A percentile compares a stretch with the other conserved stretches of the same genome.
Evolutionary conservation across 2,113 vertebrate species (phyloP).

Genomic region (Glaucomys volans): DNA sequence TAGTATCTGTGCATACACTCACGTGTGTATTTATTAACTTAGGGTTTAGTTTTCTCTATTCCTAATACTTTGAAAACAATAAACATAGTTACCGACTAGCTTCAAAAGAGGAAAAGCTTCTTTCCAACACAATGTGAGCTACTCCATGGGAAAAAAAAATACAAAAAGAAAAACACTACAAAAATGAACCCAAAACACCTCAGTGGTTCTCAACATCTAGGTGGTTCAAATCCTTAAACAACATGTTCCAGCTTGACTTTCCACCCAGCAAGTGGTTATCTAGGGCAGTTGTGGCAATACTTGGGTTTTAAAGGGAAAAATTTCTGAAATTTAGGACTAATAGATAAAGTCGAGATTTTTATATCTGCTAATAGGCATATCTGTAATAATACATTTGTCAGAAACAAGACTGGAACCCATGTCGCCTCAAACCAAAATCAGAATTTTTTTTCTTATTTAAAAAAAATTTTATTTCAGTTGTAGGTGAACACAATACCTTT

Average conservation of each 20-base stretch:
- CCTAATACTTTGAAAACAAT: not conserved
- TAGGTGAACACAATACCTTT: too few relatives aligned
- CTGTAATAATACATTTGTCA: not conserved
- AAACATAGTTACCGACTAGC: not conserved
- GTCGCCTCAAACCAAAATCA: not conserved
- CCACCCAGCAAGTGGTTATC: not conserved
- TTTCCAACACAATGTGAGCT: not conserved
- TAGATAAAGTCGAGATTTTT: not conserved
- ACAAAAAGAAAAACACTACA: too few relatives aligned
- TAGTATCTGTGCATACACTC: too few relatives aligned
- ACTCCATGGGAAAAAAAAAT: too few relatives aligned
- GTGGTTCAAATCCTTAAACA: not conserved
- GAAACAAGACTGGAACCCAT: not conserved
- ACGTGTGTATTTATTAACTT: not conserved
- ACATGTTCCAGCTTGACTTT: not conserved
- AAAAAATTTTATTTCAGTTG: too few relatives aligned
- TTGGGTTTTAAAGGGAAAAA: not conserved
- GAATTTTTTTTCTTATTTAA: not conserved
- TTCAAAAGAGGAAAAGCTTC: not conserved
- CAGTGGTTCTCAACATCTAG: not conserved
- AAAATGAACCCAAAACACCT: not conserved
- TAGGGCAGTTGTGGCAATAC: not conserved
- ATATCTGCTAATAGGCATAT: not conserved
- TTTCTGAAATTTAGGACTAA: not conserved
- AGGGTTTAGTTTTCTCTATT: not conserved